A percentile compares a stretch with the other conserved stretches of the same genome.
Conservation (phyloP, 2,113 vertebrate species). For the Phrynocephalus versicolor region DNA sequence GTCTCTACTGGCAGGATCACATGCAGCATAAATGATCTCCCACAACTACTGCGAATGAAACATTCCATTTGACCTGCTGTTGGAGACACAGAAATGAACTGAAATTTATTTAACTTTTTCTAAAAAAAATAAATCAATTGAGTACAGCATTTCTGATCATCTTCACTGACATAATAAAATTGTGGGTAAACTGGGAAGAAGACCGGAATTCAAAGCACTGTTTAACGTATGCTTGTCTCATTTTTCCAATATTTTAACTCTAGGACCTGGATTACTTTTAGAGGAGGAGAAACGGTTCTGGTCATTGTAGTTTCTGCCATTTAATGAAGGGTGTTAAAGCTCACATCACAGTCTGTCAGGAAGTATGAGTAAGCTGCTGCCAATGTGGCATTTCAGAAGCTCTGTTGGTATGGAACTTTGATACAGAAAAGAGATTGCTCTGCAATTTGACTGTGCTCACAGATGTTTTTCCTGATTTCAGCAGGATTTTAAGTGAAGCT, state of each 20-base stretch:
- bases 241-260: rapidly evolving
- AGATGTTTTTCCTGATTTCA: conserved; percentile 47
- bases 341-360: conserved; percentile 9
- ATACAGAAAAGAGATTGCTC: conserved; percentile 32
- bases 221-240: conserved; percentile 1
- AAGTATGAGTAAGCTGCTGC: conserved; percentile 26
- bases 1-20: neutral
- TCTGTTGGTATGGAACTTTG: conserved; percentile 29
- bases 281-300: conserved; percentile 1
- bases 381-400: conserved; percentile 2
- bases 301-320: conserved; percentile 36
- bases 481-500: conserved; percentile 42
- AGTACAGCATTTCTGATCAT: neutral
- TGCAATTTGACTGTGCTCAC: conserved; percentile 41
- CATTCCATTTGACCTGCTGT: conserved; percentile 18
- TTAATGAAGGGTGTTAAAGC: neutral
- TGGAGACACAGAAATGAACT: conserved; percentile 25
- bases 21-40: neutral
- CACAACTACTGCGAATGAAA: neutral
- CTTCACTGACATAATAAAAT: conserved; percentile 29
- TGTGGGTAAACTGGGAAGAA: conserved; percentile 11
- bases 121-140: neutral
- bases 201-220: neutral
- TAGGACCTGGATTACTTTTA: neutral
- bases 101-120: neutral